These are phyloP conservation scores for Hormiphora californensis DNA, from an alignment of 37 sponge, comb jelly and placozoan genomes.

Conservation along the genomic window DNA sequence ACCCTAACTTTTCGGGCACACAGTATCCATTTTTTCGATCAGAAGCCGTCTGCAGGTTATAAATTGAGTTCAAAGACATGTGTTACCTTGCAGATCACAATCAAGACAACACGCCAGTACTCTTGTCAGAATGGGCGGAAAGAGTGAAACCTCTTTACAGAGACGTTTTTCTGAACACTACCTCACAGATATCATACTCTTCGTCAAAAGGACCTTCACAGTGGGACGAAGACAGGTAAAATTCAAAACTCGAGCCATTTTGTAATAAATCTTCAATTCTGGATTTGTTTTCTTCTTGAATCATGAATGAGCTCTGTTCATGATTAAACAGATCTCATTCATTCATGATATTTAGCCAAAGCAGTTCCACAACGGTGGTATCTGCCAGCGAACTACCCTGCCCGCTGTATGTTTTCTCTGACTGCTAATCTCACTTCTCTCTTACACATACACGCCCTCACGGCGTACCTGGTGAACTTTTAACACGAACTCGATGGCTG, in stretches of 20 bases:
- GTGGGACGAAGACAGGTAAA: conserved; percentile 62
- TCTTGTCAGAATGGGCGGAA: conserved; percentile 72
- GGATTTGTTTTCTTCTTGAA: neutral
- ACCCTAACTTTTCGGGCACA: no score
- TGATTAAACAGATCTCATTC: neutral
- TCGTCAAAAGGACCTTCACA: conserved; percentile 54
- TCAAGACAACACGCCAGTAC: conserved; percentile 70
- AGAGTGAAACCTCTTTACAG: conserved; percentile 60
- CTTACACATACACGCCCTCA: no score
- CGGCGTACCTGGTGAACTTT: no score
- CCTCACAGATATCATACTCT: conserved; percentile 45
- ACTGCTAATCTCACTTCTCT: no score
- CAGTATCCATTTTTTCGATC: no score
- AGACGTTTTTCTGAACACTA: conserved; percentile 55
- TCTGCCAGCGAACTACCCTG: no score
- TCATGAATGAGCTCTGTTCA: neutral
- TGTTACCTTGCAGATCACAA: conserved; percentile 88
- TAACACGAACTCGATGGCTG: no score
- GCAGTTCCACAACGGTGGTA: neutral
- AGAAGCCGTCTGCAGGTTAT: no score
- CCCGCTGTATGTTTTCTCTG: no score
- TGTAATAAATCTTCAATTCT: no score
- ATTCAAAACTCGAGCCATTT: neutral
- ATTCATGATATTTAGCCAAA: neutral
- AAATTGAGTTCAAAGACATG: no score